Evolutionary conservation across 1,140 invertebrate genomes (phyloP), one percentile per base, ranked within the genome.

Genomic region (Megalopta genalis): DNA sequence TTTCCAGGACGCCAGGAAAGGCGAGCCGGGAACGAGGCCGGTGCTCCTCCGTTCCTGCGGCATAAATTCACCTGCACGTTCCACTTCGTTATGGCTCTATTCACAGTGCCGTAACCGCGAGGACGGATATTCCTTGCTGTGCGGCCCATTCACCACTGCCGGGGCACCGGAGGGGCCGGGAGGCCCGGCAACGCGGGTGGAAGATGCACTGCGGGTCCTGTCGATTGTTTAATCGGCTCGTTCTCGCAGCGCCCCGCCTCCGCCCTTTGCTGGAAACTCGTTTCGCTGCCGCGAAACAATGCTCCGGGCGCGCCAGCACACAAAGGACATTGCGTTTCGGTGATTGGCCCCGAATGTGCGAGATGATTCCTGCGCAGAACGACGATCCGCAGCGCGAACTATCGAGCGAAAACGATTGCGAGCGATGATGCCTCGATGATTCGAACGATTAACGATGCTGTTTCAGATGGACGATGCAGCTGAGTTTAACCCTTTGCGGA

Each of bases 11-110:
- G 54, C 37, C 46, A n/a, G 42, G 67, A 77, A 70, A 32, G 32
- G 25, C 25, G 18, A 52, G 18, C 27, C 7, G 54, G 21, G 42
- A 69, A 23, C 46, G 67, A 69, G 23, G 54, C 25, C 67, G 23
- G 59, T 54, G 77, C 37, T 84, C 71, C 79, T 85, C 83, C 87
- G 86, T 88, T 90, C 88, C 87, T 86, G 86, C 74, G 79, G 89
- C 89, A 90, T 90, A 91, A 90, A 91, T 91, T 90, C 87, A 90
- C 89, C 87, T 88, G 89, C 83, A 85, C 89, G 84, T 88, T 90
- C 88, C 88, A 88, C 86, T 89, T 90, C 88, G 89, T 89, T 90
- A 90, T 88, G 88, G 85, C 89, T 91, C 89, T 90, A 91, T 91
- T 89, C 89, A 90, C 84, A 80, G 80, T 89, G 85, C 87, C 83